Base-by-base conservation (phyloP, 1,140 invertebrate species). In the Antheraea mylitta region DNA sequence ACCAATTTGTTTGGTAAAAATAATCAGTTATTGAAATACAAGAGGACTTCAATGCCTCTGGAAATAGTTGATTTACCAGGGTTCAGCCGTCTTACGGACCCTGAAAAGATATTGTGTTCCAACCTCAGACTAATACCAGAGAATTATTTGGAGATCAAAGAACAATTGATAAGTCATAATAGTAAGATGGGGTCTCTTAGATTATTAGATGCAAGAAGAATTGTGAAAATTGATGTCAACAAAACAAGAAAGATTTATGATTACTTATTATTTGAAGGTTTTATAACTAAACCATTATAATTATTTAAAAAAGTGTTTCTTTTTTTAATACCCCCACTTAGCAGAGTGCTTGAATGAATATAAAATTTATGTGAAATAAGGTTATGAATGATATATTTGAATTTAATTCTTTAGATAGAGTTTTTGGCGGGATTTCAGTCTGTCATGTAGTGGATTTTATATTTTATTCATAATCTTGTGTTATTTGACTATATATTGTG, bases 221-320 rank as follows among this genome's bases (percentile, higher is more conserved):
- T 98, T 8, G 94, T 98, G 11, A 98, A 98, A 90, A 98, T 98
- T 71, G 97, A 98, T 94, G 98, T 98, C 0, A 98, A 98, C 89
- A 98, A 98, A 91, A 98, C 97, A 3, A 94, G 97, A 67, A 97
- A 97, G 86, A 94, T 98, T 59, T 98, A 96, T 92, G 97, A 98
- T 89, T 96, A 96, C 88, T 92, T 98, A 4, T 81, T 96, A 7
- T 84, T 94, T 65, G 94, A 96, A 81, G 96, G 96, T 11, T 94
- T 95, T 80, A 95, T 97, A 64, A 93, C 91, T 77, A 94, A 94
- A 80, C 91, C 93, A 65, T 59, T 66, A 58, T 66, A 38, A 66
- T 36, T 37, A 42, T 30, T 30, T 64, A 37, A 64, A 60, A 64
- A 64, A 42, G 13, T 38, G 16, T 63, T 30, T n/a, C n/a, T n/a